These are phyloP conservation scores for Cacoxenus indagator DNA, from an alignment of 2,888 invertebrate genomes.

Conservation along the genomic window DNA sequence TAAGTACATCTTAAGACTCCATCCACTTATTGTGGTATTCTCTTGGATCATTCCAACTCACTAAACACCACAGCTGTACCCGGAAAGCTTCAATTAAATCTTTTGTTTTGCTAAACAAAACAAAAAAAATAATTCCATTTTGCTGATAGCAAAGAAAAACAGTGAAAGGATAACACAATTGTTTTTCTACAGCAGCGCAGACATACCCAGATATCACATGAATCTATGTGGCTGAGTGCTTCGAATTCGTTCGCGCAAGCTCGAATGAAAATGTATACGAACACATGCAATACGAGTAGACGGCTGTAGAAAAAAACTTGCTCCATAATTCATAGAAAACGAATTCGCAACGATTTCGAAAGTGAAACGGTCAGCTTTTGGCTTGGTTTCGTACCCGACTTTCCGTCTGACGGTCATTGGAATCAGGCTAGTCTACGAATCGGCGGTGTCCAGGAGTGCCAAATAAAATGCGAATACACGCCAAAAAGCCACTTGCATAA, in stretches of 20 bases:
- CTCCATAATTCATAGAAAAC: slow-evolving; percentile 10
- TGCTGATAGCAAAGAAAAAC: neutral
- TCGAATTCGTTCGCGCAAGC: neutral
- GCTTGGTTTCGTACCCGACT: neutral
- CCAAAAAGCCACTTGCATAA: neutral
- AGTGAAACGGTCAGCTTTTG: neutral
- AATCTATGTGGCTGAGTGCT: neutral
- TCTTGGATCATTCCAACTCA: no score
- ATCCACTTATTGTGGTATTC: no score
- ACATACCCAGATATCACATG: neutral
- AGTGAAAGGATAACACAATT: slow-evolving; percentile 21
- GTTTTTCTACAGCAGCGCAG: neutral
- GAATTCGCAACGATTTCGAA: slow-evolving; percentile 8
- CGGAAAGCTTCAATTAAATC: neutral
- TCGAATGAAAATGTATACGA: neutral
- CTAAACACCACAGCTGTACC: neutral
- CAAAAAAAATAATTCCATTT: neutral
- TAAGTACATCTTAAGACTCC: no score
- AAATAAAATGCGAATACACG: neutral
- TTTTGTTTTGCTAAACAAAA: slow-evolving; percentile 1
- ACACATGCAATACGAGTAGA: neutral
- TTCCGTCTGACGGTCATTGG: neutral
- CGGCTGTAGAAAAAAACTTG: neutral
- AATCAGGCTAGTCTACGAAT: neutral
- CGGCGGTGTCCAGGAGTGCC: neutral